These are phyloP conservation scores for Verasper variegatus DNA, from an alignment of 2,113 vertebrate species.

Conservation along the genomic window DNA sequence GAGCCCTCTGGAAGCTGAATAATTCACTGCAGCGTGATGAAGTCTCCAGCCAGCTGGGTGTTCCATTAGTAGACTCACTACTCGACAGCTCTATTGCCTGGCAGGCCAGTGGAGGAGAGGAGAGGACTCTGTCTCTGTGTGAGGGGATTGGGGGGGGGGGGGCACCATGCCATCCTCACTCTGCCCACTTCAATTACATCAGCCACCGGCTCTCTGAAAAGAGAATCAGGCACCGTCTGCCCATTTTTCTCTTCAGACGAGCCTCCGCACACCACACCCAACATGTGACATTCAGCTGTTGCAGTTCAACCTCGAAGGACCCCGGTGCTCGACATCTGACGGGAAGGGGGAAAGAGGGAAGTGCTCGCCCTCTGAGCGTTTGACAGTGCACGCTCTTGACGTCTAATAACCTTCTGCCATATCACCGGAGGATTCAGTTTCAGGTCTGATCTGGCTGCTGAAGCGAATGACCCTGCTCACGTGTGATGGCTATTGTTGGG, in stretches of 20 bases:
- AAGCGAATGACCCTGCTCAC: constrained; percentile 27
- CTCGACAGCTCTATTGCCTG: constrained; percentile 66
- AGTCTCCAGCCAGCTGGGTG: constrained; percentile 76
- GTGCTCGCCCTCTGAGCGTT: constrained; percentile 16
- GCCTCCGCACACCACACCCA: constrained; percentile 38
- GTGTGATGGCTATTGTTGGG: constrained; percentile 35
- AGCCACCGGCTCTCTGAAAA: constrained; percentile 59
- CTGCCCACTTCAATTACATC: constrained; percentile 78
- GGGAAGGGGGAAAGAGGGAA: not conserved
- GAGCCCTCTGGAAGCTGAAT: constrained; percentile 79
- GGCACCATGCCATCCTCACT: constrained; percentile 66
- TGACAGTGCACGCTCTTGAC: constrained; percentile 25
- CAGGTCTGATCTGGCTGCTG: constrained; percentile 12
- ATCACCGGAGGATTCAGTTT: constrained; percentile 47
- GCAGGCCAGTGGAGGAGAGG: constrained; percentile 43
- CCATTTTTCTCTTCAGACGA: constrained; percentile 37
- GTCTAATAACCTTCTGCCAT: constrained; percentile 7
- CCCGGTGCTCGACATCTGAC: constrained; percentile 9
- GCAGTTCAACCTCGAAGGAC: constrained; percentile 38
- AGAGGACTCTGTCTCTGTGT: constrained; percentile 35
- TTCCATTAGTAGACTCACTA: constrained; percentile 75
- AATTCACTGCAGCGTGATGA: constrained; percentile 81
- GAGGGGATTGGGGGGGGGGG: constrained; percentile 16
- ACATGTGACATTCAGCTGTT: constrained; percentile 53
- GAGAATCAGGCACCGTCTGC: constrained; percentile 53